These are phyloP conservation scores for Guaruba guarouba DNA, from an alignment of 2,113 vertebrate genomes.

Conservation along the genomic window DNA sequence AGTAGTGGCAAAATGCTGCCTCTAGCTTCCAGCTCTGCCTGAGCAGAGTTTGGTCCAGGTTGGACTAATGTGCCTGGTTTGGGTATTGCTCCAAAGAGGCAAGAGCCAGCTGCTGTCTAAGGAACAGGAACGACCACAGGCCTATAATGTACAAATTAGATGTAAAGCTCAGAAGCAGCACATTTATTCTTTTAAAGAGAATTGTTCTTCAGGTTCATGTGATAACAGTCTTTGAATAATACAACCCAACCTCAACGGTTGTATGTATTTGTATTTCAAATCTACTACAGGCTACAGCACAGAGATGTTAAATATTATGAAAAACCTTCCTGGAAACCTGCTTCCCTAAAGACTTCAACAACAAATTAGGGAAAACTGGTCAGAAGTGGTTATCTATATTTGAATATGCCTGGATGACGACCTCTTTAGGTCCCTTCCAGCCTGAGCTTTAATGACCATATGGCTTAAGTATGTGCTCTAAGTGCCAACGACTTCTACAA, in stretches of 20 bases:
- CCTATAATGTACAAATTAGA: background rate
- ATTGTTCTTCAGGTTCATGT: background rate
- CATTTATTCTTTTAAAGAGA: background rate
- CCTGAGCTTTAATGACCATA: background rate
- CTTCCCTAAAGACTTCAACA: background rate
- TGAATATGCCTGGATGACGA: background rate
- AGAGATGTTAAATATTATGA: background rate
- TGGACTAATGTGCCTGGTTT: background rate
- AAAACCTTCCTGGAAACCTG: background rate
- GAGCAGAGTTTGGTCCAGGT: background rate
- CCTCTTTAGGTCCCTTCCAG: background rate
- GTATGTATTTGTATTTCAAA: background rate
- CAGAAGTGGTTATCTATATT: background rate
- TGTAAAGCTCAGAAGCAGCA: background rate
- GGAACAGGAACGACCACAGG: background rate
- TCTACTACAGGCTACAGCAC: background rate
- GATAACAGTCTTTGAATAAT: background rate
- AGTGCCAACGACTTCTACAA: background rate
- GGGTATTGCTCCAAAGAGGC: background rate
- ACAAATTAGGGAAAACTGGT: background rate
- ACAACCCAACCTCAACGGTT: background rate
- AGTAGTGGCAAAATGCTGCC: background rate
- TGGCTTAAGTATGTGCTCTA: background rate
- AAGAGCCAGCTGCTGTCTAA: background rate
- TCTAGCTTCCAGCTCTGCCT: background rate